Percentiles rank a stretch among this genome's conserved stretches.
Conservation (phyloP, 2,888 invertebrate species). For the Sabatieria punctata region DNA sequence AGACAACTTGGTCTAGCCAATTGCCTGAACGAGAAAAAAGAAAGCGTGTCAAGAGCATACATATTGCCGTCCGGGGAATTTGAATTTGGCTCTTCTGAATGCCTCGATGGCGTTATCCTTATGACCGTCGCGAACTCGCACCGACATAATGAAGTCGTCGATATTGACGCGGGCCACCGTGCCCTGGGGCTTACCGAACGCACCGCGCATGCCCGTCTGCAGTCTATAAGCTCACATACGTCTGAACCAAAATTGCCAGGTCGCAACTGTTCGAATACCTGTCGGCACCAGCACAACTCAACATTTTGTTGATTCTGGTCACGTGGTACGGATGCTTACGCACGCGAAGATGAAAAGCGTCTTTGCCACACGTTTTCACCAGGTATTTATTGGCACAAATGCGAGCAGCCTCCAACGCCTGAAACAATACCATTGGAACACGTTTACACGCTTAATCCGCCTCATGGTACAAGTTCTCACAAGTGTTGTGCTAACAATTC, state of each 20-base stretch:
- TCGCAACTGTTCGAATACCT: slow-evolving; percentile 52
- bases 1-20: too few species aligned
- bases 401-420: slow-evolving; percentile 89
- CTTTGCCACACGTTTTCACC: slow-evolving; percentile 96
- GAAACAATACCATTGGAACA: too few species aligned
- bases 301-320: slow-evolving; percentile 99
- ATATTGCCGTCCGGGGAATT: slow-evolving; percentile 99
- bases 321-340: slow-evolving; percentile 98
- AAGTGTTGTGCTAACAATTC: too few species aligned
- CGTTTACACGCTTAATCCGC: too few species aligned
- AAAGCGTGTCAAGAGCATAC: slow-evolving; percentile 41
- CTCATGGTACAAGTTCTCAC: too few species aligned
- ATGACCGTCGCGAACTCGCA: slow-evolving; percentile 81
- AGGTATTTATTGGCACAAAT: slow-evolving; percentile 88
- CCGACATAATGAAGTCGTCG: slow-evolving; percentile 97
- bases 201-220: slow-evolving; percentile 99
- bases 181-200: slow-evolving; percentile 97
- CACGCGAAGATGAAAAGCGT: slow-evolving; percentile 97
- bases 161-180: slow-evolving; percentile 99
- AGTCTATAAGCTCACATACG: not conserved
- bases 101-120: slow-evolving; percentile 93
- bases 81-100: slow-evolving; percentile 97
- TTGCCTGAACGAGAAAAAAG: too few species aligned
- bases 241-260: too few species aligned
- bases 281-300: slow-evolving; percentile 99